Evolutionary conservation across 2,888 invertebrate genomes (phyloP).

Genomic region (Hofmannophila pseudospretella): DNA sequence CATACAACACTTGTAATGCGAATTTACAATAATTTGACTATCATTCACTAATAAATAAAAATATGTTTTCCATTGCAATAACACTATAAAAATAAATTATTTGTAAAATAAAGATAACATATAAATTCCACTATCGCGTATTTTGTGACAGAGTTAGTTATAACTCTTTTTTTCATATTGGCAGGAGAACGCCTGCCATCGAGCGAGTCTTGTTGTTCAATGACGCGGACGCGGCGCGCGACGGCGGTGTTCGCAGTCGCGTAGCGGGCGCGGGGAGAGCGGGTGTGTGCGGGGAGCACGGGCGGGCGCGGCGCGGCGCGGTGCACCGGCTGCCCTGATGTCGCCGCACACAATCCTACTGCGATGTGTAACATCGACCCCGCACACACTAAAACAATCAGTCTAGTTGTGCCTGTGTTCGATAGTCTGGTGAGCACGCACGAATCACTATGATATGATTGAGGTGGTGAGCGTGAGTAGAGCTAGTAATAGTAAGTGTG

Average conservation of each 20-base stretch:
- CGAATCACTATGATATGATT: slow-evolving; percentile 41
- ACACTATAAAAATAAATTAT: slow-evolving; percentile 75
- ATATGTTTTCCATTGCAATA: slow-evolving; percentile 61
- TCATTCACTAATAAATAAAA: slow-evolving; percentile 75
- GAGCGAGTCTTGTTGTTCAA: slow-evolving; percentile 77
- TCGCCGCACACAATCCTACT: slow-evolving; percentile 56
- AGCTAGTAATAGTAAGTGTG: slow-evolving; percentile 38
- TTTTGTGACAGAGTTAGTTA: slow-evolving; percentile 66
- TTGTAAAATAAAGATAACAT: slow-evolving; percentile 66
- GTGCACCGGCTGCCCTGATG: slow-evolving; percentile 73
- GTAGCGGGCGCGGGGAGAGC: slow-evolving; percentile 64
- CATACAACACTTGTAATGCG: slow-evolving; percentile 56
- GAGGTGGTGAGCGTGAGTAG: slow-evolving; percentile 44
- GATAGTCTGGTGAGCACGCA: slow-evolving; percentile 33
- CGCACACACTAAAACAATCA: slow-evolving; percentile 53
- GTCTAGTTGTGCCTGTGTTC: slow-evolving; percentile 68
- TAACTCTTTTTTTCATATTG: slow-evolving; percentile 73
- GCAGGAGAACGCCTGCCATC: slow-evolving; percentile 74
- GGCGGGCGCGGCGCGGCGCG: slow-evolving; percentile 30
- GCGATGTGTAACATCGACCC: slow-evolving; percentile 41
- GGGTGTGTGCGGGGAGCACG: slow-evolving; percentile 31
- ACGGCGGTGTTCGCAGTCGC: slow-evolving; percentile 62
- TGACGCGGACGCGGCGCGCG: slow-evolving; percentile 56
- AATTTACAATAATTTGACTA: slow-evolving; percentile 69
- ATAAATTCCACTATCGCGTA: slow-evolving; percentile 73